phyloP scores from a whole-genome alignment of 2,888 invertebrate species.

The Rhodophaea formosa region DNA sequence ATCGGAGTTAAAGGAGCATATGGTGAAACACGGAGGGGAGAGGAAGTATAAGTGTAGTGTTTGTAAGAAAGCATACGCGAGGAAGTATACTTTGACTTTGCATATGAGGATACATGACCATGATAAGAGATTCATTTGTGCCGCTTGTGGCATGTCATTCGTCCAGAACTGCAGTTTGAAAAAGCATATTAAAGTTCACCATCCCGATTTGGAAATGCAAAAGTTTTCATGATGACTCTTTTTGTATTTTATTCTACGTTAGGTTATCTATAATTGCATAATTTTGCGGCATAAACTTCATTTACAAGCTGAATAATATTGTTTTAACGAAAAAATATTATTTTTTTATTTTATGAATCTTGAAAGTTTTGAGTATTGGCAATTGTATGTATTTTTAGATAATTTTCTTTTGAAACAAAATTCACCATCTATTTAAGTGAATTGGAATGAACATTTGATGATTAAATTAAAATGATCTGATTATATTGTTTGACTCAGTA shows the following conservation, averaged over 20 bases:
- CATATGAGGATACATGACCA: slow-evolving; percentile 71
- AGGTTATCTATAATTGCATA: no score
- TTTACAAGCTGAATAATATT: no score
- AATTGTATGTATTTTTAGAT: no score
- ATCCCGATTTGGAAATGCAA: slow-evolving; percentile 37
- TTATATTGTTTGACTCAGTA: no score
- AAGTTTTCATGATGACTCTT: neutral
- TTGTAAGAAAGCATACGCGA: slow-evolving; percentile 76
- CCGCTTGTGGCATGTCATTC: slow-evolving; percentile 59
- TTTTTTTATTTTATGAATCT: no score
- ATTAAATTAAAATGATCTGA: no score
- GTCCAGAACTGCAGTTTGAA: slow-evolving; percentile 69
- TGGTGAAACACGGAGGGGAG: slow-evolving; percentile 76
- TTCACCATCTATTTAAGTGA: no score
- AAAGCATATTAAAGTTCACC: slow-evolving; percentile 64
- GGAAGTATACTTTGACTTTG: slow-evolving; percentile 66
- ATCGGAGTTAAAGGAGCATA: slow-evolving; percentile 77
- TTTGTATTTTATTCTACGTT: neutral
- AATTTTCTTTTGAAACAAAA: no score
- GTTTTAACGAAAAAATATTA: no score
- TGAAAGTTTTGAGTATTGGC: no score
- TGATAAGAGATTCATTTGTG: slow-evolving; percentile 62
- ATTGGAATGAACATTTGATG: no score
- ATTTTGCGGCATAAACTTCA: no score
- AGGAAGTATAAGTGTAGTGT: slow-evolving; percentile 71